Conservation (phyloP, 2,888 invertebrate genomes). For the Mamestra brassicae region DNA sequence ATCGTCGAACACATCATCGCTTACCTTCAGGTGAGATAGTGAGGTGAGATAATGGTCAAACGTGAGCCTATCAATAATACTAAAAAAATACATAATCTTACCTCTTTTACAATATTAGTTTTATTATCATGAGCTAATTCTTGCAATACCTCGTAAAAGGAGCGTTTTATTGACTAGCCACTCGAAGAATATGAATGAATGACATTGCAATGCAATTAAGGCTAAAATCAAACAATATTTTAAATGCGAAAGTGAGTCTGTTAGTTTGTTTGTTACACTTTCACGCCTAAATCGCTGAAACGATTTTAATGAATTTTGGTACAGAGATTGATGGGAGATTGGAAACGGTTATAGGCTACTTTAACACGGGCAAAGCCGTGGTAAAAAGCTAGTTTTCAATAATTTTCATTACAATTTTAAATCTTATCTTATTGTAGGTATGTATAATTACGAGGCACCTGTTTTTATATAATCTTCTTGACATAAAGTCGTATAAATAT, state of each 20-base stretch:
- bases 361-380: too few relatives aligned
- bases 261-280: not conserved
- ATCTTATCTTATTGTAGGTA: constrained; percentile 3
- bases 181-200: constrained; percentile 8
- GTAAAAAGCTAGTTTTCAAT: not conserved
- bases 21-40: not conserved
- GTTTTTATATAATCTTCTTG: constrained; percentile 29
- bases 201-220: not conserved
- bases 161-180: constrained; percentile 2
- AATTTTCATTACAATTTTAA: constrained; percentile 4
- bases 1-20: not conserved
- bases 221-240: not conserved
- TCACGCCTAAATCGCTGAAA: too few relatives aligned
- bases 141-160: constrained; percentile 1
- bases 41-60: not conserved
- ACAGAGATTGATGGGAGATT: too few relatives aligned
- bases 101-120: not conserved
- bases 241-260: not conserved
- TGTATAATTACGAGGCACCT: not conserved
- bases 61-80: not conserved
- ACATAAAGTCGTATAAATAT: constrained; percentile 12
- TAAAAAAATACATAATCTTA: not conserved
- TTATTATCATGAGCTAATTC: constrained; percentile 12
- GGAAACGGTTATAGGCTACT: too few relatives aligned
- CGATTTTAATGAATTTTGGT: too few relatives aligned